Evolutionary conservation across 2,113 vertebrate species (phyloP), one percentile per base, ranked within the genome.

Genomic region (Scomber japonicus): DNA sequence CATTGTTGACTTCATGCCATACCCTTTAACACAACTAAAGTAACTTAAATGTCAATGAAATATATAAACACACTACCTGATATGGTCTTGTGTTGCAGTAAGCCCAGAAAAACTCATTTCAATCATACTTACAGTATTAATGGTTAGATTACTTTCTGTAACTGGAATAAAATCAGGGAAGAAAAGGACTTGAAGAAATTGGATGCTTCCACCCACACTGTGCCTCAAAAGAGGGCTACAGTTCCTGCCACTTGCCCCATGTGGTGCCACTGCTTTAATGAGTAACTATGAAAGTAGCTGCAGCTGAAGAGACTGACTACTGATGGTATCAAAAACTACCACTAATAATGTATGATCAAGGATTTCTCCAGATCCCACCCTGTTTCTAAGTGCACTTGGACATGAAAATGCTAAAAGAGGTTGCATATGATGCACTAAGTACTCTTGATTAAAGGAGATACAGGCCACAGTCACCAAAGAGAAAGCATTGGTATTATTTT

Each of bases 351-450:
- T 17, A 60, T 45, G 46, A 53, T 68, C 51, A 46, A 14, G 13
- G n/a, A 55, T 77, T 78, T 50, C 21, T 60, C 48, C 13, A 17
- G 46, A 80, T 62, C 30, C 30, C 17, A 44, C 35, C 21, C 45
- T 67, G 17, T 69, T 56, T 74, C 35, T 27, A n/a, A 11, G 9
- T 13, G 6, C 16, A 31, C 24, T 24, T 51, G 48, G 48, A 57
- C 3, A 24, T 63, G 21, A 62, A 62, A 67, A 45, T 40, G 17
- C 30, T 46, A 17, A 9, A 60, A 15, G 11, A 35, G 45, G 4
- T 15, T 11, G 17, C n/a, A 27, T 31, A 19, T 19, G 24, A 46
- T 60, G n/a, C 8, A 31, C 11, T 31, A 3, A 40, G 16, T 19
- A 12, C 21, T 30, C 31, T 57, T 8, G 15, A 45, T 53, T 60